Conservation (phyloP, 2,888 invertebrate genomes). For the Machimus atricapillus region DNA sequence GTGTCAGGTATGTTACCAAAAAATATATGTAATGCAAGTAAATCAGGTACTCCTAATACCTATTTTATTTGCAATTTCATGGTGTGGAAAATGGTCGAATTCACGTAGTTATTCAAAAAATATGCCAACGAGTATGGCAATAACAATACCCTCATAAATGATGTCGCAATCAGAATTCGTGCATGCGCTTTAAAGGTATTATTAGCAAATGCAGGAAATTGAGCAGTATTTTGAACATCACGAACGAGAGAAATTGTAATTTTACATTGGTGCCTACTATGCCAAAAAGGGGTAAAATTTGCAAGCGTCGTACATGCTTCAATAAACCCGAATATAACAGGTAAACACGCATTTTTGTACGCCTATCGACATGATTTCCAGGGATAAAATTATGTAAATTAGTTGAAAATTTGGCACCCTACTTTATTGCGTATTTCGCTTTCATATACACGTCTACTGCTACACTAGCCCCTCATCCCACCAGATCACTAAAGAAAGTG, state of each 20-base stretch:
- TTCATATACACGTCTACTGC: neutral
- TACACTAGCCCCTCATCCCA: neutral
- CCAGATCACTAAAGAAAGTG: neutral
- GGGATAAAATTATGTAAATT: slow-evolving; percentile 27
- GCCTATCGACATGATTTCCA: slow-evolving; percentile 15
- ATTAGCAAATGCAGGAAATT: neutral
- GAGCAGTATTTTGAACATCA: neutral
- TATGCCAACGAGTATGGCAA: neutral
- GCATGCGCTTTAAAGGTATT: neutral
- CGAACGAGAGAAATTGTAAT: neutral
- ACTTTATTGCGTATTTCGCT: neutral
- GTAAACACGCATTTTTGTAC: slow-evolving; percentile 3
- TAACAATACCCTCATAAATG: neutral
- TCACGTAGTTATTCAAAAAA: neutral
- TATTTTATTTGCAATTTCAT: no score
- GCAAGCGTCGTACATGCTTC: neutral
- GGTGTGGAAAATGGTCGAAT: neutral
- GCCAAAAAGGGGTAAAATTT: neutral
- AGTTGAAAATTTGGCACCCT: slow-evolving; percentile 13
- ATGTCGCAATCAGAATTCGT: neutral
- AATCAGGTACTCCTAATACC: no score
- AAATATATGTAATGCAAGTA: no score
- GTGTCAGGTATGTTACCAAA: no score
- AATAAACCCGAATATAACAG: slow-evolving; percentile 5
- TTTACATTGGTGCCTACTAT: neutral